Evolutionary conservation across 2,888 invertebrate species (phyloP).

Genomic region (Ceramica pisi): DNA sequence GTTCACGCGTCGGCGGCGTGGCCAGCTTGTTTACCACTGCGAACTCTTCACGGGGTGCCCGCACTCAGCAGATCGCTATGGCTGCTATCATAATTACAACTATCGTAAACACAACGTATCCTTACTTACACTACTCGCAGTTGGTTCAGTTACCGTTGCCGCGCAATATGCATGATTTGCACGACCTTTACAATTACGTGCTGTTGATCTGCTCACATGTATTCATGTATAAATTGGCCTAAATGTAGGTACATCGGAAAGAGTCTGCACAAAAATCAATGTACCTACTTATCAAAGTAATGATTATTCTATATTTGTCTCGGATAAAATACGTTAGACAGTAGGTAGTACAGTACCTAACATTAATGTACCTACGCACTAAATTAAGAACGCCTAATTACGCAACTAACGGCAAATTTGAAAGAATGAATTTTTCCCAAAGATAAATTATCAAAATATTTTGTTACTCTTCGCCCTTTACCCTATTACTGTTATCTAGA

Average conservation of each 20-base stretch:
- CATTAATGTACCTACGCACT: neutral
- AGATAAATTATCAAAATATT: constrained; percentile 21
- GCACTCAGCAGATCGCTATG: constrained; percentile 75
- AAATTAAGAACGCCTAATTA: neutral
- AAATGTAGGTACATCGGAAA: neutral
- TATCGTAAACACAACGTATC: constrained; percentile 65
- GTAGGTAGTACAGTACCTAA: too few relatives aligned
- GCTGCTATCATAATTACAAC: constrained; percentile 71
- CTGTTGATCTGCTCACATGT: constrained; percentile 14
- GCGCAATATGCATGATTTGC: constrained; percentile 59
- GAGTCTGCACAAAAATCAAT: neutral
- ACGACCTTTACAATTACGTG: constrained; percentile 33
- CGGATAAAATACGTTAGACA: neutral
- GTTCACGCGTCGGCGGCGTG: constrained; percentile 88
- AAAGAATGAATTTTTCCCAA: neutral
- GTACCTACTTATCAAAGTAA: neutral
- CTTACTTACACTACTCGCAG: constrained; percentile 47
- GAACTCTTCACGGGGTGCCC: constrained; percentile 76
- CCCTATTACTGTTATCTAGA: constrained; percentile 40
- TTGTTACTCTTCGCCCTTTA: constrained; percentile 48
- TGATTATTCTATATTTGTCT: too few relatives aligned
- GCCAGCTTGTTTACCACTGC: constrained; percentile 87
- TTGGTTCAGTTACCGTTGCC: constrained; percentile 41
- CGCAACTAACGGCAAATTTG: neutral
- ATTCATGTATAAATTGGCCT: neutral